phyloP scores from a whole-genome alignment of 2,113 vertebrate species.

The Rhinopithecus roxellana region DNA sequence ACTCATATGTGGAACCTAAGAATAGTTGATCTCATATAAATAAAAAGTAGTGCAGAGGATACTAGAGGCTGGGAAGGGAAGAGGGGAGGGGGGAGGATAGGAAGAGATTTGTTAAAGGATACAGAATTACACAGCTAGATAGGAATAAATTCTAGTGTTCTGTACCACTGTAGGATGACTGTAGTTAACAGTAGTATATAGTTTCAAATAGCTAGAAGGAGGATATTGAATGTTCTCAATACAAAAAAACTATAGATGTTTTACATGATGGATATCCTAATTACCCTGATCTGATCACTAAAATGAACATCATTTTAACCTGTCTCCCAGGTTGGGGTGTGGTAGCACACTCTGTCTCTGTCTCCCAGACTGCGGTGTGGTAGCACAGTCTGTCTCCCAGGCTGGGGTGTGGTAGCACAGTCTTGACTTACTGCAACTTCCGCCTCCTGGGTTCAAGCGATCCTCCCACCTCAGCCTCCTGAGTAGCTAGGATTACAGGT shows the following conservation, averaged over 20 bases:
- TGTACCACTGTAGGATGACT: background rate
- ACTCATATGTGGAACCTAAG: background rate
- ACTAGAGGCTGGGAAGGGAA: background rate
- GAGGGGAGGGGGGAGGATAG: background rate
- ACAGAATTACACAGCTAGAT: background rate
- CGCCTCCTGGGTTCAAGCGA: too few species aligned
- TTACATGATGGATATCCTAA: background rate
- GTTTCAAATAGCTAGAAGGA: background rate
- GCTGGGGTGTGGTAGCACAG: too few species aligned
- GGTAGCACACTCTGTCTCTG: too few species aligned
- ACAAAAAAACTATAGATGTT: background rate
- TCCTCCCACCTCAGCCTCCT: too few species aligned
- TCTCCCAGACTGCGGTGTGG: too few species aligned
- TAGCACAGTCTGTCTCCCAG: too few species aligned
- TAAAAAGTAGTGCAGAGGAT: background rate
- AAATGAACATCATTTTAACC: too few species aligned
- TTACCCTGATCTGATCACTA: background rate
- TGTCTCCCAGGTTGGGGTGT: too few species aligned
- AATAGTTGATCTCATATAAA: background rate
- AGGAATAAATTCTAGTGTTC: background rate
- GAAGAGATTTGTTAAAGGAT: background rate
- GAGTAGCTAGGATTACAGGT: too few species aligned
- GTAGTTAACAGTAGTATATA: background rate
- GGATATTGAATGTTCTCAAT: background rate
- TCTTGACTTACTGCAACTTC: too few species aligned